These are phyloP conservation scores for Penaeus japonicus DNA, from an alignment of 1,140 invertebrate genomes.

Conservation along the genomic window DNA sequence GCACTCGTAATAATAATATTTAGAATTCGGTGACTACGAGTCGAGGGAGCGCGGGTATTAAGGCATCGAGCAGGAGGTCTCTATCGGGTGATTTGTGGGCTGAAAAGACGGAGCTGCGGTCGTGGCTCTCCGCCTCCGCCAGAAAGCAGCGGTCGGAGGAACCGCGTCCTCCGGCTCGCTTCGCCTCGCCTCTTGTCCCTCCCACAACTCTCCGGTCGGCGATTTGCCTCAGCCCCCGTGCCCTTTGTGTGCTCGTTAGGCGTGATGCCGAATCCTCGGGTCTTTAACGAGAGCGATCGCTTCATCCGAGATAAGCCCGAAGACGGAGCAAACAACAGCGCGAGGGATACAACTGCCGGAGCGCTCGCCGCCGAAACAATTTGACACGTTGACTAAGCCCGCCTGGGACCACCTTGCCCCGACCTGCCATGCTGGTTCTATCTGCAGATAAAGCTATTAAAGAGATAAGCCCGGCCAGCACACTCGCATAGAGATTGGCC, in stretches of 20 bases:
- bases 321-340: not conserved
- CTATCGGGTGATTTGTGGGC: constrained; percentile 49
- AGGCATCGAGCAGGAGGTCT: constrained; percentile 43
- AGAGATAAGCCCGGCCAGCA: constrained; percentile 44
- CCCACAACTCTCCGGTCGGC: not conserved
- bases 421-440: constrained; percentile 52
- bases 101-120: constrained; percentile 42
- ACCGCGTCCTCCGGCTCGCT: constrained; percentile 18
- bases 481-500: constrained; percentile 48
- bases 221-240: no score
- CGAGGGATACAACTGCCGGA: not conserved
- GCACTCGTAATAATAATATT: constrained; percentile 41
- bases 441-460: constrained; percentile 55
- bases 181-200: constrained; percentile 23
- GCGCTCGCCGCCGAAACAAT: constrained; percentile 15
- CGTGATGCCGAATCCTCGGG: not conserved
- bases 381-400: not conserved
- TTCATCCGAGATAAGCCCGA: not conserved
- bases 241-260: not conserved
- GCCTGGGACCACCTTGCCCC: constrained; percentile 43
- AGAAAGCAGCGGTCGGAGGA: constrained; percentile 14
- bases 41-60: constrained; percentile 19
- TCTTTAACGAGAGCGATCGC: not conserved
- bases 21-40: constrained; percentile 38
- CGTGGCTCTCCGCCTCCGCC: constrained; percentile 9